Base-by-base conservation (phyloP, 2,797 vertebrate species). In the Chloroceryle inda region DNA sequence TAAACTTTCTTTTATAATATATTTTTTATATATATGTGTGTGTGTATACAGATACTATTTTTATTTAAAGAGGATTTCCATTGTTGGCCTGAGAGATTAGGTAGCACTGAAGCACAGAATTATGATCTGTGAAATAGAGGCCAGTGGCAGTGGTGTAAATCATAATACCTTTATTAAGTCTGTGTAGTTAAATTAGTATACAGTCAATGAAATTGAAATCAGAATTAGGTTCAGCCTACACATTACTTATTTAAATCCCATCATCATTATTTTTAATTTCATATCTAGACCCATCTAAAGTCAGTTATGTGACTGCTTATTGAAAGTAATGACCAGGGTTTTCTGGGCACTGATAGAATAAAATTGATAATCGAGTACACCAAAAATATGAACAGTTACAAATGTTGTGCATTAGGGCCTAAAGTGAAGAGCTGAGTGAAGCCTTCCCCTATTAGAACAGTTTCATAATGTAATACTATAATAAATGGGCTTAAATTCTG, bases 231-330 rank as follows among this genome's bases (percentile, higher is more conserved):
- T 87, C 53, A 63, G 55, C 49, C 77, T 87, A 59, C 45, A 50
- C 29, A 64, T 92, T 83, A 83, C 53, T 86, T 91, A 89, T 83
- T 89, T 86, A 89, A 83, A 75, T 84, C 77, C 38, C 13, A 56
- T 86, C 59, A 92, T 79, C 59, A 50, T 87, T 87, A 76, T 76
- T 94, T 95, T 75, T 80, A 76, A 68, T 73, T 94, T 80, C 77
- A 40, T 76, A 80, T 45, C 55, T 73, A 80, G 77, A 87, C 35
- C 27, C 18, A 87, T 87, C 78, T 71, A 21, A 87, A 89, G 37
- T 35, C 77, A 58, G 68, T 73, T 80, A 68, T 50, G 11, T 73
- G 59, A 73, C 38, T 80, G 29, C 55, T 81, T 69, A 66, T 81
- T 87, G 86, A 84, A 89, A 81, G 66, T 73, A 87, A 89, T 81